Evolutionary conservation across 2,113 vertebrate genomes (phyloP).

Genomic region (Delphinapterus leucas): DNA sequence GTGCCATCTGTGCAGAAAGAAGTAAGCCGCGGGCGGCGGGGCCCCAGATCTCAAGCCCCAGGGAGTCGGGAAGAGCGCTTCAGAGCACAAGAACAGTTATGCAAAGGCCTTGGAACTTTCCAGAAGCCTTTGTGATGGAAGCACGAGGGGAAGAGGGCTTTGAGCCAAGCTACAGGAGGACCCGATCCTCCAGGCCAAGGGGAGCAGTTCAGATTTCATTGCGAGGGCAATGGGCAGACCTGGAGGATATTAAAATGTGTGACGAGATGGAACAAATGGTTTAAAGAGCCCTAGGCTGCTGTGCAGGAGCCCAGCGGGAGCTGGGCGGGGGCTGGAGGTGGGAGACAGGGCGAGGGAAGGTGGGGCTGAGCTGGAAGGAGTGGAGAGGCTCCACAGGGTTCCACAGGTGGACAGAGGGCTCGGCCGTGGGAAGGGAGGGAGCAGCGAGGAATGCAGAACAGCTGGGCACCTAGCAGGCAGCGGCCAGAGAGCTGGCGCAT

Average conservation of each 20-base stretch:
- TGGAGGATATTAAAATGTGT: neutral
- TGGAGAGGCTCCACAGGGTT: neutral
- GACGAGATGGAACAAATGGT: too few relatives aligned
- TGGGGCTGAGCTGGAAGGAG: too few relatives aligned
- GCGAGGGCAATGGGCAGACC: neutral
- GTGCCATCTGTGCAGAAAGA: neutral
- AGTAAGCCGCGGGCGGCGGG: neutral
- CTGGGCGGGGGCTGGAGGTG: too few relatives aligned
- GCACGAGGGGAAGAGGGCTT: neutral
- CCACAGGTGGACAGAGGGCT: fast-evolving
- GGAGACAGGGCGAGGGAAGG: neutral
- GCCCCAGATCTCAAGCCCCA: fast-evolving
- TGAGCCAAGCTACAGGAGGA: neutral
- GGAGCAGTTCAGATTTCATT: too few relatives aligned
- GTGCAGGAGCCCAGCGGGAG: too few relatives aligned
- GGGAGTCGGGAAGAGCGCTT: neutral
- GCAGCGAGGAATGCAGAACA: neutral
- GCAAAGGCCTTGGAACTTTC: neutral
- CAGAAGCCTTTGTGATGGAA: neutral
- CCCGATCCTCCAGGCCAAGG: neutral
- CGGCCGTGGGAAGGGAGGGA: neutral
- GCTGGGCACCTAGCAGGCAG: neutral
- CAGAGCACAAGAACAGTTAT: neutral
- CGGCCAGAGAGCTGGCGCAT: neutral
- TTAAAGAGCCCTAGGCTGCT: neutral